Conservation (phyloP, 2,797 vertebrate species). For the Garrulus glandarius region DNA sequence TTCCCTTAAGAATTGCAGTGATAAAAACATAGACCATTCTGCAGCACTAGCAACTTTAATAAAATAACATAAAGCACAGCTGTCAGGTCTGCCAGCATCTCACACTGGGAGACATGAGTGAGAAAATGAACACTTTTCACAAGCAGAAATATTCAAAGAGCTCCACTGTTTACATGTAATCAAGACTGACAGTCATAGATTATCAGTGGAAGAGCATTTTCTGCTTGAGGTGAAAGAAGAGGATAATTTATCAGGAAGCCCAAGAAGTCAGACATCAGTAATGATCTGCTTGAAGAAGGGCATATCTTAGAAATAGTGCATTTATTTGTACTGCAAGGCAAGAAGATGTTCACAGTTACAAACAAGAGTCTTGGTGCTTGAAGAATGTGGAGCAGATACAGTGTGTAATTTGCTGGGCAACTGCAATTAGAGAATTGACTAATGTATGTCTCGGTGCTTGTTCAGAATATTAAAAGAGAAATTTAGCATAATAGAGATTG, state of each 20-base stretch:
- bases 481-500: neutral
- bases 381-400: slow-evolving; percentile 4
- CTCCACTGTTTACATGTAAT: slow-evolving; percentile 61
- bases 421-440: slow-evolving; percentile 9
- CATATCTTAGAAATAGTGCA: slow-evolving; percentile 14
- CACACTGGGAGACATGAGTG: slow-evolving; percentile 18
- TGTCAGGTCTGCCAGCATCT: slow-evolving; percentile 54
- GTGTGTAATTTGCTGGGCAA: slow-evolving; percentile 2
- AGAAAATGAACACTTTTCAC: slow-evolving; percentile 53
- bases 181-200: slow-evolving; percentile 62
- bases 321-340: slow-evolving; percentile 44
- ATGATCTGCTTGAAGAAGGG: slow-evolving; percentile 60
- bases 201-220: slow-evolving; percentile 56
- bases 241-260: slow-evolving; percentile 61
- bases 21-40: slow-evolving; percentile 20
- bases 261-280: slow-evolving; percentile 50
- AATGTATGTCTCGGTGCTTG: neutral
- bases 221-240: slow-evolving; percentile 67
- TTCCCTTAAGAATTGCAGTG: slow-evolving; percentile 43
- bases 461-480: slow-evolving; percentile 13
- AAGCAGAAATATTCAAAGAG: slow-evolving; percentile 70
- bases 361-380: neutral
- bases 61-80: slow-evolving; percentile 55
- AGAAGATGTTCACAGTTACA: slow-evolving; percentile 25
- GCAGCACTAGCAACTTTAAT: slow-evolving; percentile 57